Evolutionary conservation across 1,140 invertebrate genomes (phyloP).

Genomic region (Vollenhovia emeryi): DNA sequence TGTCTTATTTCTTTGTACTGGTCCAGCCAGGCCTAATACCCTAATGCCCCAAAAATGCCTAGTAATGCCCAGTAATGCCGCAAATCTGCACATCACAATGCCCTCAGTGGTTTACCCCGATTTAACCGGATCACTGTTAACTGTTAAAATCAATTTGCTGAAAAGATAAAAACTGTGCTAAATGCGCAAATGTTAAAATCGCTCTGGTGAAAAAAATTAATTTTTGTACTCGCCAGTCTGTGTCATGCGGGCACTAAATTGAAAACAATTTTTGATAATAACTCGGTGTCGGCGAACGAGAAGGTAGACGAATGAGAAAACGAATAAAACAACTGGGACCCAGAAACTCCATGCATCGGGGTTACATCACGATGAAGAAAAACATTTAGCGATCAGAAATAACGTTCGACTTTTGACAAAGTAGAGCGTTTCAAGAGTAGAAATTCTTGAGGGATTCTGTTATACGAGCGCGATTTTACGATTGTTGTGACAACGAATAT

Average conservation of each 20-base stretch:
- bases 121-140: conserved; percentile 18
- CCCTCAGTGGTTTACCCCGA: no score
- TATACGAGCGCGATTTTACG: neutral
- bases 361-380: conserved; percentile 22
- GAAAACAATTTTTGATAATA: conserved; percentile 58
- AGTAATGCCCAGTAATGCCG: no score
- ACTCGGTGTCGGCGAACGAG: conserved; percentile 20
- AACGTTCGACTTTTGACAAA: neutral
- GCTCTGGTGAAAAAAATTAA: conserved; percentile 45
- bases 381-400: neutral
- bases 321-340: conserved; percentile 38
- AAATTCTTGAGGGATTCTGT: neutral
- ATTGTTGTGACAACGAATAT: neutral
- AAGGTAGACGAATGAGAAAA: conserved; percentile 27
- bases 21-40: no score
- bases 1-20: no score
- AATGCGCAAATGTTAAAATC: conserved; percentile 49
- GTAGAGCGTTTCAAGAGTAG: neutral
- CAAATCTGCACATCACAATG: no score
- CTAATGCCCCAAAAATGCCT: no score
- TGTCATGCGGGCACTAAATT: conserved; percentile 48
- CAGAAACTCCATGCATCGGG: neutral
- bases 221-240: conserved; percentile 38
- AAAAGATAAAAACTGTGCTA: conserved; percentile 42
- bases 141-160: conserved; percentile 42